These are phyloP conservation scores for Phymanthus crucifer DNA, from an alignment of 92 coral and sea anemone species.

Conservation along the genomic window DNA sequence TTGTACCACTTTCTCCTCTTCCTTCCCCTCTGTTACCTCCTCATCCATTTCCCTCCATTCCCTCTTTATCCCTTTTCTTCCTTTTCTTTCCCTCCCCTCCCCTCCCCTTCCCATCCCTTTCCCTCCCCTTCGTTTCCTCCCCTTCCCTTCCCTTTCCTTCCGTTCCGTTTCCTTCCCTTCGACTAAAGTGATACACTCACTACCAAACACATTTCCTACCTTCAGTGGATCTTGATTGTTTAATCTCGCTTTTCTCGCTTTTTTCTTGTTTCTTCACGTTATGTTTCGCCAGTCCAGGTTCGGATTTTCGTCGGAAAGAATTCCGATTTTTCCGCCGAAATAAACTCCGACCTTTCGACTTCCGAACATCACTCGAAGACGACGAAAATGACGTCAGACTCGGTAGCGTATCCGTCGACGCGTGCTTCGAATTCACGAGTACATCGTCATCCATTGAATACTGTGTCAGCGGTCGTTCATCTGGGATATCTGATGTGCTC, in stretches of 20 bases:
- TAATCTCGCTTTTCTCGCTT: slow-evolving; percentile 32
- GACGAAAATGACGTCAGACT: slow-evolving; percentile 33
- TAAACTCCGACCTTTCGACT: slow-evolving; percentile 58
- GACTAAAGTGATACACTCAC: not conserved
- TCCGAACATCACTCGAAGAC: slow-evolving; percentile 55
- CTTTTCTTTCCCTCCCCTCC: too few relatives aligned
- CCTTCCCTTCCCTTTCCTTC: not conserved
- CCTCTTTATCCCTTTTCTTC: too few relatives aligned
- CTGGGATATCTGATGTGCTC: slow-evolving; percentile 80
- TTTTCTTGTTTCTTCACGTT: slow-evolving; percentile 29
- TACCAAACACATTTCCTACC: slow-evolving; percentile 31
- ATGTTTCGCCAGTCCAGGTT: slow-evolving; percentile 59
- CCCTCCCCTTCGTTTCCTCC: too few relatives aligned
- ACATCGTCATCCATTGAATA: slow-evolving; percentile 32
- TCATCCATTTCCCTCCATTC: too few relatives aligned
- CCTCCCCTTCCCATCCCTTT: too few relatives aligned
- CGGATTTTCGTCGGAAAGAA: slow-evolving; percentile 77
- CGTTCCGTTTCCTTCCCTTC: too few relatives aligned
- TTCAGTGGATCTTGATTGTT: slow-evolving; percentile 52
- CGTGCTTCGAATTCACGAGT: slow-evolving; percentile 19
- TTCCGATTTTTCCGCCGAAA: slow-evolving; percentile 64
- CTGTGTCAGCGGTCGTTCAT: slow-evolving; percentile 48
- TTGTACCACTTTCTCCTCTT: too few relatives aligned
- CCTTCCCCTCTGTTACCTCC: too few relatives aligned
- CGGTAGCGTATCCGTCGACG: slow-evolving; percentile 37